Evolutionary conservation across 2,888 invertebrate genomes (phyloP).

Genomic region (Caenorhabditis sp.): DNA sequence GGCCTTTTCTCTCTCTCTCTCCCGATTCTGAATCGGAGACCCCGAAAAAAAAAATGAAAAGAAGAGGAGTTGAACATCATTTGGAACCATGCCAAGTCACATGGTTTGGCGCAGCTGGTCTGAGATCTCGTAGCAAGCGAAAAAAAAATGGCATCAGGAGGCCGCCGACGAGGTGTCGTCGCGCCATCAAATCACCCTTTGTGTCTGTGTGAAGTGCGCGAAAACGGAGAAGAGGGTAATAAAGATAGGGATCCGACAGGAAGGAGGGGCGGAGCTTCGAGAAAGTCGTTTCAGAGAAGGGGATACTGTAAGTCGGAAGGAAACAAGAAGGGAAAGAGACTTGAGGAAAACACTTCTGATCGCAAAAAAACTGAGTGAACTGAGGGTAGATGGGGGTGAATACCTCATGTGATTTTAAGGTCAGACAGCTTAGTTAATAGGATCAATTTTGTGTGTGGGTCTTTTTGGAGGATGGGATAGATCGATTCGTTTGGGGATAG

Average conservation of each 20-base stretch:
- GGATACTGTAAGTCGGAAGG: background rate
- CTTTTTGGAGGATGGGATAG: background rate
- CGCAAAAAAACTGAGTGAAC: background rate
- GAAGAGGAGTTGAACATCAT: slow-evolving; percentile 48
- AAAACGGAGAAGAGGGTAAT: slow-evolving; percentile 42
- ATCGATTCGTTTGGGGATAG: background rate
- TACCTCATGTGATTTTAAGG: slow-evolving; percentile 1
- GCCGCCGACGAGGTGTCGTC: slow-evolving; percentile 28
- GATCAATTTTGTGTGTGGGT: slow-evolving; percentile 9
- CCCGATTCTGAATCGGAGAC: background rate
- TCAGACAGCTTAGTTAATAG: slow-evolving; percentile 29
- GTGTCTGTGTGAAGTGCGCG: slow-evolving; percentile 45
- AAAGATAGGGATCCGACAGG: slow-evolving; percentile 24
- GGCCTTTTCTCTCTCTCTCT: slow-evolving; percentile 22
- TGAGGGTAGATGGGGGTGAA: background rate
- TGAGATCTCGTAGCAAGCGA: background rate
- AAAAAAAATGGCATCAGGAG: slow-evolving; percentile 12
- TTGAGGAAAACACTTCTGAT: background rate
- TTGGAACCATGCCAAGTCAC: slow-evolving; percentile 61
- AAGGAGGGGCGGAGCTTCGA: slow-evolving; percentile 2
- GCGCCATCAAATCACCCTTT: slow-evolving; percentile 57
- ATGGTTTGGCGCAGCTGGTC: slow-evolving; percentile 20
- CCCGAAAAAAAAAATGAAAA: background rate
- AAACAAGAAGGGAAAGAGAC: too few relatives aligned
- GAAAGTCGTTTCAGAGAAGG: slow-evolving; percentile 1